Base-by-base conservation (phyloP, 2,113 vertebrate genomes). In the Garra rufa region DNA sequence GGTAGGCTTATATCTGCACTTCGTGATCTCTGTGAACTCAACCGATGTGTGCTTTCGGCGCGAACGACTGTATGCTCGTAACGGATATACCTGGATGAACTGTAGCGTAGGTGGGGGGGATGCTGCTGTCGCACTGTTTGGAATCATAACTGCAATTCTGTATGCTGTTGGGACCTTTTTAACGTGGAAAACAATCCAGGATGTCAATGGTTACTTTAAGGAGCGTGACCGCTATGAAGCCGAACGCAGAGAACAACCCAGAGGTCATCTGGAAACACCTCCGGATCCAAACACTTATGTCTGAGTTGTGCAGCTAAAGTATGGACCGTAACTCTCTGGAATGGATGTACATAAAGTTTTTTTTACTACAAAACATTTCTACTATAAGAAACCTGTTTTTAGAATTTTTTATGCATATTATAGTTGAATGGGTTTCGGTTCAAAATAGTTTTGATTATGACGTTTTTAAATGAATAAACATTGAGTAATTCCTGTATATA, bases 51-150 rank as follows among this genome's bases (percentile, higher is more conserved):
- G 97, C 85, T 6, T 67, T 85, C 65, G 19, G 83, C 94, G 96
- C 0, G 94, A 95, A 90, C 90, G 94, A 24, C 86, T 97, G 41
- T 98, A 98, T 0, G 91, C 92, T 0, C 89, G 95, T 6, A 92
- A 88, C 0, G 96, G 97, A 48, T 96, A 96, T 67, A 96, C 95
- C 52, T 97, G 95, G 90, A 96, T 97, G 96, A 96, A 87, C 92
- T 98, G 97, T 0, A 86, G 83, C 0, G 94, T 97, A 9, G 89
- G 94, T 69, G 96, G 96, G 0, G 96, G 90, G 0, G 96, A 98
- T 0, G 97, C 95, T 0, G 93, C 95, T 0, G 95, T 98, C 1
- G 91, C 93, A 0, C 87, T 97, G 7, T 95, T 96, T 0, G 95
- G 93, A 0, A 88, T 96, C 0, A 86, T 94, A 65, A 95, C 95